These are phyloP conservation scores for Calephelis perditalis DNA, from an alignment of 2,888 invertebrate species.

Conservation along the genomic window DNA sequence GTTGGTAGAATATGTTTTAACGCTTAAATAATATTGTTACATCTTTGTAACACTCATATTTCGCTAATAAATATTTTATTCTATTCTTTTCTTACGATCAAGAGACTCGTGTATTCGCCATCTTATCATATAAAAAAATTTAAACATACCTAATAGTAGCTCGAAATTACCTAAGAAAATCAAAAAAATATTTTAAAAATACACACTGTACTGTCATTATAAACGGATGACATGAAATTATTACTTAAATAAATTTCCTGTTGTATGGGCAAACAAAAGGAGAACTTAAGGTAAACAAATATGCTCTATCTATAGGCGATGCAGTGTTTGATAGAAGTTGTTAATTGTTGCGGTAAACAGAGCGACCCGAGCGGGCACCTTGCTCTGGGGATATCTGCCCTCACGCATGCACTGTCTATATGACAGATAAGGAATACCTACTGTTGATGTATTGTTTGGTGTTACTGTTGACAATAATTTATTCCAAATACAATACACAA, in stretches of 20 bases:
- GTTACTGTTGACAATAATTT: too few relatives aligned
- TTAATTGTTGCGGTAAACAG: conserved; percentile 56
- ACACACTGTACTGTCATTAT: background rate
- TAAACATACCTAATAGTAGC: too few relatives aligned
- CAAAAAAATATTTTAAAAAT: too few relatives aligned
- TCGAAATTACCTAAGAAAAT: too few relatives aligned
- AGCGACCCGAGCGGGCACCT: conserved; percentile 29
- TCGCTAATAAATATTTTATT: too few relatives aligned
- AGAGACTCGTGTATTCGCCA: too few relatives aligned
- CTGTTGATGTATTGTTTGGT: conserved; percentile 18
- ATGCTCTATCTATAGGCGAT: conserved; percentile 61
- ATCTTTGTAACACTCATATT: too few relatives aligned
- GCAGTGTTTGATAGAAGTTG: conserved; percentile 67
- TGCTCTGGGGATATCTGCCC: conserved; percentile 22
- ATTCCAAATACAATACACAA: too few relatives aligned
- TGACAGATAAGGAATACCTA: conserved; percentile 23
- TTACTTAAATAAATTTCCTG: conserved; percentile 76
- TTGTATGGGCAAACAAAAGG: conserved; percentile 64
- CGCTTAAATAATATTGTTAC: too few relatives aligned
- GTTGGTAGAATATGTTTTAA: too few relatives aligned
- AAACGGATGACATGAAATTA: conserved; percentile 68
- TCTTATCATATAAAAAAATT: too few relatives aligned
- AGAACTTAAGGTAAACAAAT: conserved; percentile 61
- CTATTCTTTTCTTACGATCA: too few relatives aligned
- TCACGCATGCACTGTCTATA: conserved; percentile 29